Conservation (phyloP, 1,140 invertebrate species). For the Lamellibrachia luymesi region DNA sequence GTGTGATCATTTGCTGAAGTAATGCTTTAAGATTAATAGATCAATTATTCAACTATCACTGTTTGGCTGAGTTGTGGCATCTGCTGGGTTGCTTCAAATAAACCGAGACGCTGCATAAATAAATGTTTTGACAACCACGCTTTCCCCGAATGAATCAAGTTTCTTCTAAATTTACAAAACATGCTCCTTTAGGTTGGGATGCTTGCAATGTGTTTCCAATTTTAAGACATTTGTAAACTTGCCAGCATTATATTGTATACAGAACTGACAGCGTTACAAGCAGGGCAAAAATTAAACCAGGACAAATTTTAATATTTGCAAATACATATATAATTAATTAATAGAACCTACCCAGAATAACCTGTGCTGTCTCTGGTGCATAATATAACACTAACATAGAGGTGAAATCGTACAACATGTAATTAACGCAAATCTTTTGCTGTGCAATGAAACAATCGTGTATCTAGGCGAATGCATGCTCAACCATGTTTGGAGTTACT, state of each 20-base stretch:
- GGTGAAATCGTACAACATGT: too few relatives aligned
- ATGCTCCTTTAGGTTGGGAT: not conserved
- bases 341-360: too few relatives aligned
- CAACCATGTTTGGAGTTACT: too few relatives aligned
- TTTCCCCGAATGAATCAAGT: not conserved
- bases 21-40: not conserved
- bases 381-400: too few relatives aligned
- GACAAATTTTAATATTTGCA: not conserved
- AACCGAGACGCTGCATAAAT: not conserved
- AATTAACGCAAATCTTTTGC: too few relatives aligned
- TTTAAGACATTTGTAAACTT: not conserved
- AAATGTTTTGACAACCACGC: not conserved
- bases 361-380: too few relatives aligned
- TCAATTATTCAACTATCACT: not conserved
- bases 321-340: not conserved
- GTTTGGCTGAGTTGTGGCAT: not conserved
- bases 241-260: too few relatives aligned
- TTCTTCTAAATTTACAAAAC: not conserved
- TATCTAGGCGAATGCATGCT: too few relatives aligned
- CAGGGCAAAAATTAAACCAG: not conserved
- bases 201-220: not conserved
- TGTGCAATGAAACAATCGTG: too few relatives aligned
- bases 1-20: constrained; percentile 4
- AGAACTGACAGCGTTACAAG: too few relatives aligned
- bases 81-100: not conserved